Evolutionary conservation across 1,140 invertebrate species (phyloP), one percentile per base, ranked within the genome.

Genomic region (Drosophila yakuba): DNA sequence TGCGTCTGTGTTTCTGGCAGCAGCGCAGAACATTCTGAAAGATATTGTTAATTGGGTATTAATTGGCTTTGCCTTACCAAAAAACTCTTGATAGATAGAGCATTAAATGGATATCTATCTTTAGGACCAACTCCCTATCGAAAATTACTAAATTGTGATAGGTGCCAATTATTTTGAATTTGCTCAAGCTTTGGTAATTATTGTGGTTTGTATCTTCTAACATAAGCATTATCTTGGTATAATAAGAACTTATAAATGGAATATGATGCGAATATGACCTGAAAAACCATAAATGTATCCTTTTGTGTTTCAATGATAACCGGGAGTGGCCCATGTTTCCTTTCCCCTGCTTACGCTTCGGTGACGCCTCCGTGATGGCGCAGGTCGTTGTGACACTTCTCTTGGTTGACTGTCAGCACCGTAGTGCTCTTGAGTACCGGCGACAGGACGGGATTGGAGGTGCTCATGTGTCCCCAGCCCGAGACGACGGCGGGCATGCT

Each of bases 11-110:
- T 82, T 80, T 51, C 93, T 64, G 7, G 80, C 90, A n/a, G 83
- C 93, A 2, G 93, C 94, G 81, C 93, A 94, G 20, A 94, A 91
- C 93, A 94, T 93, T 51, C 93, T 92, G 60, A 38, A 67, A 58
- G 25, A 39, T 38, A 32, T 10, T 12, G 20, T 11, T 36, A 4
- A 32, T 36, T 14, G 7, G 32, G 32, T 10, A 32, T 32, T 32
- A 32, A 32, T 32, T 32, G 32, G 32, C 32, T 32, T 32, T 32
- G 32, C 8, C 32, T 32, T 32, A 32, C 32, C 32, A 32, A 32
- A 0, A 32, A 32, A 10, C 32, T 10, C 32, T 32, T 10, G 32
- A 20, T 20, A 20, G 20, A 20, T 20, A 8, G 32, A 32, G 8
- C 32, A 32, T 8, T 32, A 32, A 8, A 32, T 32, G 8, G 32